Percentiles rank a stretch among this genome's conserved stretches.
Conservation (phyloP, 2,113 vertebrate genomes). For the Pseudorasbora parva region DNA sequence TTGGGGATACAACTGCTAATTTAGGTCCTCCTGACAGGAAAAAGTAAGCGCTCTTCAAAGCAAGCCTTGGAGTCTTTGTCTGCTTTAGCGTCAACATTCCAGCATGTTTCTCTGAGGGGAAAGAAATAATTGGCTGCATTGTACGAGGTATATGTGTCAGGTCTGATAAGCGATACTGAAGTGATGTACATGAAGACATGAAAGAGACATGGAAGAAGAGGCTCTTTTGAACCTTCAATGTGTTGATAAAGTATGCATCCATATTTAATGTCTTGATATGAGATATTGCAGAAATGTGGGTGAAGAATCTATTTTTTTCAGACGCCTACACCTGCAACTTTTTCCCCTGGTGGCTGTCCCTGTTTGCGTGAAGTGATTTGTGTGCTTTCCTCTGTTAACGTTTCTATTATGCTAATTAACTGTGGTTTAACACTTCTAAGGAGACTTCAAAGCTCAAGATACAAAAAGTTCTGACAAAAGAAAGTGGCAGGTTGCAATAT, state of each 20-base stretch:
- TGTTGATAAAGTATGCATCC: constrained; percentile 28
- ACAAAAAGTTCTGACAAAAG: constrained; percentile 46
- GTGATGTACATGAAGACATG: constrained; percentile 53
- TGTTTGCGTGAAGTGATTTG: constrained; percentile 49
- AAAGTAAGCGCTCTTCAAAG: constrained; percentile 58
- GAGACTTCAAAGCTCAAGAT: constrained; percentile 62
- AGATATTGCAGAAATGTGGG: constrained; percentile 26
- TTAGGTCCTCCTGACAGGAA: constrained; percentile 46
- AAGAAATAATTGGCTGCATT: constrained; percentile 74
- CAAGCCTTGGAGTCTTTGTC: constrained; percentile 40
- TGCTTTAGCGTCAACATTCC: constrained; percentile 43
- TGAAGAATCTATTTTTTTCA: constrained; percentile 31
- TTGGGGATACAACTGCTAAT: constrained; percentile 47
- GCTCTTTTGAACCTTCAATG: constrained; percentile 50
- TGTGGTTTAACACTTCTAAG: constrained; percentile 56
- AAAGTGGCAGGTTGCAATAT: constrained; percentile 63
- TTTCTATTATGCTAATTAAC: constrained; percentile 65
- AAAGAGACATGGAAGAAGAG: constrained; percentile 37
- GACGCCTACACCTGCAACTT: constrained; percentile 38
- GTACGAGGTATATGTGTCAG: constrained; percentile 67
- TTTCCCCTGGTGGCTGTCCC: constrained; percentile 36
- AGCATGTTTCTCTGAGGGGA: constrained; percentile 46
- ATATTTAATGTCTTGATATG: constrained; percentile 26
- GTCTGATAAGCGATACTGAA: constrained; percentile 56
- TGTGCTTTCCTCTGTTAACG: constrained; percentile 53